Evolutionary conservation across 2,113 vertebrate species (phyloP).

Genomic region (Zosterops borbonicus): DNA sequence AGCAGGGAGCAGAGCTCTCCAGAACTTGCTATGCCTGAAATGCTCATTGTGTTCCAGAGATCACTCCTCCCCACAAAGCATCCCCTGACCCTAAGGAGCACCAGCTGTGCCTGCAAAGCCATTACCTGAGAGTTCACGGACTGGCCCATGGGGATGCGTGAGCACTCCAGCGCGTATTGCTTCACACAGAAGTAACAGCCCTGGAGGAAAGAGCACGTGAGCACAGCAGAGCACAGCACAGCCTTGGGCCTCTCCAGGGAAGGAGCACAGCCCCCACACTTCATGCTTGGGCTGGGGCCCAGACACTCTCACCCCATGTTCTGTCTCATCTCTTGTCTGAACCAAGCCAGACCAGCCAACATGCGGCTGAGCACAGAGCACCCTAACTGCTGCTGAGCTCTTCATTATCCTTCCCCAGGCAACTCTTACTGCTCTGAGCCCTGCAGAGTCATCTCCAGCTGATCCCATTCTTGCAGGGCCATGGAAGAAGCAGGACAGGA

Average conservation of each 20-base stretch:
- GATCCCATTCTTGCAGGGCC: not conserved
- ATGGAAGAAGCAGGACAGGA: not conserved
- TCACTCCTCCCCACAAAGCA: not conserved
- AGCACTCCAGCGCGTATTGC: slow-evolving; percentile 96
- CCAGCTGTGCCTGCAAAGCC: not conserved
- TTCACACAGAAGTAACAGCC: slow-evolving; percentile 99
- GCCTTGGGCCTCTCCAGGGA: not conserved
- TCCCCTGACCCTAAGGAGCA: not conserved
- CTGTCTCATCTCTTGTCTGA: not conserved
- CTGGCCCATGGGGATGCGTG: slow-evolving; percentile 96
- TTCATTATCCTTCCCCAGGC: not conserved
- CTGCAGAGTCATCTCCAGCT: not conserved
- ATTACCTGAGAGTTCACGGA: slow-evolving; percentile 97
- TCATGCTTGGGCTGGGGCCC: not conserved
- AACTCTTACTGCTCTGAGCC: not conserved
- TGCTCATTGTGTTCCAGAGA: not conserved
- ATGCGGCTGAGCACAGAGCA: not conserved
- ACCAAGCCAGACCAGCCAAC: not conserved
- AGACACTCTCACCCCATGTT: not conserved
- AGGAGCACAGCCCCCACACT: not conserved
- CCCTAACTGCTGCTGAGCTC: not conserved
- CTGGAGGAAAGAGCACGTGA: slow-evolving; percentile 64
- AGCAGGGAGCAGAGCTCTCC: not conserved
- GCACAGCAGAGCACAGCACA: not conserved
- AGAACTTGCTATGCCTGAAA: not conserved